These are phyloP conservation scores for Pectinophora gossypiella DNA, from an alignment of 1,140 invertebrate species.

Conservation along the genomic window DNA sequence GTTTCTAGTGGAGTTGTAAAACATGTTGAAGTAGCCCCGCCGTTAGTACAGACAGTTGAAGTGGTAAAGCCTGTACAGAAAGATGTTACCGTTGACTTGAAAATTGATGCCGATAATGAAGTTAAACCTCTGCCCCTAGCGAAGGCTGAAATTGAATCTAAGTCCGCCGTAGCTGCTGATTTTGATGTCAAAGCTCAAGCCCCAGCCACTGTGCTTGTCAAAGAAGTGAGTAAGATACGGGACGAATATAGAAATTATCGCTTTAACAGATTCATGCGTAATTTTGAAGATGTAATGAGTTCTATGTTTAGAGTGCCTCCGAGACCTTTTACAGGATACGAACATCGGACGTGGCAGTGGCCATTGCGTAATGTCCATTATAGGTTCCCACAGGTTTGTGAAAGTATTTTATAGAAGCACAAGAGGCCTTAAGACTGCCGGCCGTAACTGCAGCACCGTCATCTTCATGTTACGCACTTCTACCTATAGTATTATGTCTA, in stretches of 20 bases:
- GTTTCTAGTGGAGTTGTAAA: slow-evolving; percentile 20
- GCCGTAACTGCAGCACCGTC: too few relatives aligned
- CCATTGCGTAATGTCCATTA: slow-evolving; percentile 13
- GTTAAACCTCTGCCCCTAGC: slow-evolving; percentile 28
- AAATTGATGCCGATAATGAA: slow-evolving; percentile 43
- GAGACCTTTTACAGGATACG: slow-evolving; percentile 11
- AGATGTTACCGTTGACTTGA: slow-evolving; percentile 38
- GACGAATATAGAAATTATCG: not conserved
- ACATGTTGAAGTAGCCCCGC: slow-evolving; percentile 21
- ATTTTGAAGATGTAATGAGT: slow-evolving; percentile 26
- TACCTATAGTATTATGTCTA: not conserved
- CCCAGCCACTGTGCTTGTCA: slow-evolving; percentile 39
- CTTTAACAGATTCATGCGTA: not conserved
- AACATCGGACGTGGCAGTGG: slow-evolving; percentile 11
- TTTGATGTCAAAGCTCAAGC: slow-evolving; percentile 28
- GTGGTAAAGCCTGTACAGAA: slow-evolving; percentile 22
- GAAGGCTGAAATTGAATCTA: slow-evolving; percentile 7
- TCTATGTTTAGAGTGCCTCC: slow-evolving; percentile 27
- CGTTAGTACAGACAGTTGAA: slow-evolving; percentile 19
- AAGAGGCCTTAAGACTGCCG: slow-evolving; percentile 34
- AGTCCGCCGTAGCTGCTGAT: slow-evolving; percentile 19
- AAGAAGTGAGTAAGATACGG: slow-evolving; percentile 56
- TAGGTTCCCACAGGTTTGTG: slow-evolving; percentile 38
- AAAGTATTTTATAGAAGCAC: slow-evolving; percentile 18
- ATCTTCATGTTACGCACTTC: too few relatives aligned